Evolutionary conservation across 2,888 invertebrate species (phyloP), one percentile per base, ranked within the genome.

Genomic region (Hybos culiciformis): DNA sequence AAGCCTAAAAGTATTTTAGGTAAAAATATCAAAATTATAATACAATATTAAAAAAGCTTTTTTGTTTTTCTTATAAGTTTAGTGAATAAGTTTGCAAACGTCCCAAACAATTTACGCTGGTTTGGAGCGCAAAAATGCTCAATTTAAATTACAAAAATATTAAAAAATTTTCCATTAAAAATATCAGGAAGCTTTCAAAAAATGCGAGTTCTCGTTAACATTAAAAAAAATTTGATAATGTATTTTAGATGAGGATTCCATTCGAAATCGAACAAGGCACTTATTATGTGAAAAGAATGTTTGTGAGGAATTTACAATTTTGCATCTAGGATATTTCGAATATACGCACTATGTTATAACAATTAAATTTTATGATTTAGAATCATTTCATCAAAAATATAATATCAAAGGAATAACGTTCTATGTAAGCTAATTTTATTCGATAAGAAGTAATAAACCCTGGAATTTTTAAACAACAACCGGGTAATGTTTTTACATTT

Each of bases 241-340:
- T n/a, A 69, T 88, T 39, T 62, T 83, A 41, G 73, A 77, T 36
- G 73, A 73, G 44, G 75, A 75, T 43, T 70, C 73, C 49, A 69
- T 73, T 5, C 83, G 80, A 54, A 91, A 91, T 63, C 77, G 83
- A 54, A 87, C 88, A 0, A 74, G 87, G 51, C 83, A 86, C 59
- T 68, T 94, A 24, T 77, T 78, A 47, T 94, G 93, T 61, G 77
- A 78, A 55, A 73, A 80, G 52, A 80, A 84, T 63, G 70, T 72
- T 17, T 96, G 96, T 64, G 84, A 87, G 47, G 88, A 91, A 58
- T 79, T 94, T 50, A 83, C 87, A 50, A 75, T 91, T 0, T 69
- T 92, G 39, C 96, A 96, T 67, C 71, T 96, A 46, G 91, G 91
- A 17, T 87, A 83, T 51, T 69, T 94, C 32, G 87, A 91, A 57